Evolutionary conservation across 2,888 invertebrate species (phyloP).

Genomic region (Yponomeuta plumbellus): DNA sequence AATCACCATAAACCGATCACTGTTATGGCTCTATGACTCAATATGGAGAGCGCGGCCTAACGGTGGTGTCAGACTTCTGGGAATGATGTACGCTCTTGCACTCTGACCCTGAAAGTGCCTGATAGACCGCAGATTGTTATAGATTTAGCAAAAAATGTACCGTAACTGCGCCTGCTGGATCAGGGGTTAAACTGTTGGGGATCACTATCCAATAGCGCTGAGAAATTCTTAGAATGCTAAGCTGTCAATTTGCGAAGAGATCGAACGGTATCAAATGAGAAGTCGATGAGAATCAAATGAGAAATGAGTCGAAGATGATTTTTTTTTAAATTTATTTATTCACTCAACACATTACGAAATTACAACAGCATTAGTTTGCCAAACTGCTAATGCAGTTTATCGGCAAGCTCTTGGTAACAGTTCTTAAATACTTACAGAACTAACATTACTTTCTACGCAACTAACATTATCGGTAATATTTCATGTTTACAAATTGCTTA

Average conservation of each 20-base stretch:
- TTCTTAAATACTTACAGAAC: no score
- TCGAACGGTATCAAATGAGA: neutral
- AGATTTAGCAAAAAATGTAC: constrained; percentile 8
- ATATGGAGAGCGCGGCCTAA: constrained; percentile 62
- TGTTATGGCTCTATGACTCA: constrained; percentile 47
- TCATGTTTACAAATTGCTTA: no score
- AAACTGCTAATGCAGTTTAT: no score
- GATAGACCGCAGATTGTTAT: constrained; percentile 16
- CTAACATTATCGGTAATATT: no score
- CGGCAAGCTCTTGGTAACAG: no score
- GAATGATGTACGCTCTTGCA: constrained; percentile 46
- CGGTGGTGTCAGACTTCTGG: constrained; percentile 40
- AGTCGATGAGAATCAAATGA: no score
- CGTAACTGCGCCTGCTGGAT: neutral
- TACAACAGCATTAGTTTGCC: no score
- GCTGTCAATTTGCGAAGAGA: neutral
- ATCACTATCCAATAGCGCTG: neutral
- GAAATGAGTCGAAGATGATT: no score
- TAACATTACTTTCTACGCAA: no score
- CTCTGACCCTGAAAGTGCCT: constrained; percentile 34
- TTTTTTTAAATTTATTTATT: no score
- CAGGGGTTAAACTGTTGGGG: neutral
- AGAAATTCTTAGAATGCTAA: neutral
- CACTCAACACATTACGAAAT: no score
- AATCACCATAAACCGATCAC: constrained; percentile 63